Base-by-base conservation (phyloP, 1,140 invertebrate species). In the Heliconius congener region DNA sequence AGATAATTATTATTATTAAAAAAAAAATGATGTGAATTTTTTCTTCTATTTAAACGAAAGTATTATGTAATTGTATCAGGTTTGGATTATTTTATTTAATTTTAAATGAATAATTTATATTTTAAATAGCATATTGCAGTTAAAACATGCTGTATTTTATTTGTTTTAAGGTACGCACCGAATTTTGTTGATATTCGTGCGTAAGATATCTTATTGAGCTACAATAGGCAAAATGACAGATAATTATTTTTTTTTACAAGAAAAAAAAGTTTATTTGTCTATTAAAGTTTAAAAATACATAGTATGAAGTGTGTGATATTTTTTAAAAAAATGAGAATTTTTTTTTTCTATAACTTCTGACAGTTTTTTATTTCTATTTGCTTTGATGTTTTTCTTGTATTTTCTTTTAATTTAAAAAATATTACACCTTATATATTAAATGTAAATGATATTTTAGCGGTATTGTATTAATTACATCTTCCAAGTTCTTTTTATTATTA, bases 381-480 rank as follows among this genome's bases (percentile, higher is more conserved):
- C 50, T 57, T 57, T 57, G n/a, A 60, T 2, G 13, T 30, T 30
- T 66, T 30, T 11, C 11, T 66, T 66, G 3, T 27, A 11, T 66
- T 66, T 57, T 23, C 19, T n/a, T 66, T 66, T 30, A 27, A 13
- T 66, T 66, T 66, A 9, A 23, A 5, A 27, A 66, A 66, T 66
- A 23, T 66, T 23, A 66, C 60, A 66, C 23, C 3, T 66, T 66
- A 23, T 30, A 76, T 83, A 80, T 77, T 78, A 71, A 74, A 82
- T 77, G 75, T 79, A 81, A 78, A 74, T 74, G 74, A 76, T 76
- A 76, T 76, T 76, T 50, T 76, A 76, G 74, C 34, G 46, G 74
- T 76, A 76, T 70, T 76, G 60, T 60, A 75, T 75, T 46, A 71
- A 76, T 42, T 70, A 76, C 60, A 88, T 89, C 86, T 89, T 90